These are phyloP conservation scores for Teleiodes luculella DNA, from an alignment of 2,888 invertebrate genomes.

Conservation along the genomic window DNA sequence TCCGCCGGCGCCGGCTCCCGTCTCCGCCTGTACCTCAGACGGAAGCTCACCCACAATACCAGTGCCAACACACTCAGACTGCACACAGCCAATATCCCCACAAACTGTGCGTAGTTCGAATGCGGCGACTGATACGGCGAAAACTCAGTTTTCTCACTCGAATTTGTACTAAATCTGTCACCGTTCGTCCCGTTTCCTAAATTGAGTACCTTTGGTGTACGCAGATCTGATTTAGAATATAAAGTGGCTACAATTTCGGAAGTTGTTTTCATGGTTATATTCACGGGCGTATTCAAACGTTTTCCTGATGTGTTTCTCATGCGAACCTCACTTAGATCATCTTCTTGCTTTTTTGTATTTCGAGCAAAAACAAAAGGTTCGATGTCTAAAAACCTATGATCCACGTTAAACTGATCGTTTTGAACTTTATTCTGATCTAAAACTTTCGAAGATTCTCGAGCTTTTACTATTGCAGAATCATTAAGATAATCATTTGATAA, in stretches of 20 bases:
- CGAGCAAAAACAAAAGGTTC: constrained; percentile 38
- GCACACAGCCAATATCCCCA: constrained; percentile 78
- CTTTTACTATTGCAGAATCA: constrained; percentile 46
- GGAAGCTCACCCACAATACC: constrained; percentile 73
- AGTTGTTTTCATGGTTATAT: constrained; percentile 34
- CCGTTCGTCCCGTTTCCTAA: constrained; percentile 37
- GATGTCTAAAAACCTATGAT: constrained; percentile 54
- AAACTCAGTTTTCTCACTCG: constrained; percentile 58
- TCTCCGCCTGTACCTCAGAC: constrained; percentile 61
- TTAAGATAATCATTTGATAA: constrained; percentile 47
- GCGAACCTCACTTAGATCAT: constrained; percentile 29
- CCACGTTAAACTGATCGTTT: constrained; percentile 52
- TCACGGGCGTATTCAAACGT: constrained; percentile 59
- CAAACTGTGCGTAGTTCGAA: constrained; percentile 59
- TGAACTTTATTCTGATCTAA: constrained; percentile 58
- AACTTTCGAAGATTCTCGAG: constrained; percentile 50
- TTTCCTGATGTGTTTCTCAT: constrained; percentile 52
- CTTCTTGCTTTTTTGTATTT: constrained; percentile 37
- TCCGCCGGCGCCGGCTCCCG: constrained; percentile 41
- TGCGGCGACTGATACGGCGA: constrained; percentile 58
- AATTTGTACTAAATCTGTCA: constrained; percentile 32
- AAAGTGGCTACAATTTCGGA: constrained; percentile 21
- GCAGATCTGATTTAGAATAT: constrained; percentile 33
- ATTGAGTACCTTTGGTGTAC: constrained; percentile 34
- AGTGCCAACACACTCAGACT: constrained; percentile 76